These are phyloP conservation scores for Drosophila murphyi DNA, from an alignment of 1,140 invertebrate species.

Conservation along the genomic window DNA sequence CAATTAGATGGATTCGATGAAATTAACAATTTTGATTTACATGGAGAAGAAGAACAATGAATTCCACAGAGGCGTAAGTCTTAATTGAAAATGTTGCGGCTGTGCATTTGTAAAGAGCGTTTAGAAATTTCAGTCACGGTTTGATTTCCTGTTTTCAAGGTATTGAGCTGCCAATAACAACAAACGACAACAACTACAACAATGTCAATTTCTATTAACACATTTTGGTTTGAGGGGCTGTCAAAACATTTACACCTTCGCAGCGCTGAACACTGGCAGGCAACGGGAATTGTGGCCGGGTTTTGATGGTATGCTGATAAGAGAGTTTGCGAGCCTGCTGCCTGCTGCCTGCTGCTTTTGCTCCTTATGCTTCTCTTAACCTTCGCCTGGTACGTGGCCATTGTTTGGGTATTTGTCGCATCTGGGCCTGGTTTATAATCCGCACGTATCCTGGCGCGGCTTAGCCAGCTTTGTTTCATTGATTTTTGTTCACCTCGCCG, in stretches of 20 bases:
- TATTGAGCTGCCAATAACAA: constrained; percentile 15
- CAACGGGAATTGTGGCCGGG: constrained; percentile 11
- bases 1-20: constrained; percentile 50
- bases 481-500: constrained; percentile 51
- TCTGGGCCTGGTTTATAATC: constrained; percentile 25
- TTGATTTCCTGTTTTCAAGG: constrained; percentile 67
- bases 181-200: constrained; percentile 29
- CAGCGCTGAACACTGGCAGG: not conserved
- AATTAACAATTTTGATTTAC: constrained; percentile 68
- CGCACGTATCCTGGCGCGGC: constrained; percentile 38
- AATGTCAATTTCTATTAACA: constrained; percentile 74
- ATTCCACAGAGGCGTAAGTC: constrained; percentile 6
- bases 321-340: constrained; percentile 18
- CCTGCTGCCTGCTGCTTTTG: constrained; percentile 6
- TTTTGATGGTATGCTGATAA: constrained; percentile 53
- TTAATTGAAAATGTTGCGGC: constrained; percentile 13
- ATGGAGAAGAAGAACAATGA: constrained; percentile 22
- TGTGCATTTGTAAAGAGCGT: constrained; percentile 21
- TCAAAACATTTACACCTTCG: constrained; percentile 29
- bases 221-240: constrained; percentile 44
- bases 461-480: constrained; percentile 68
- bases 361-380: not conserved
- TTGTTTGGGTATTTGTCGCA: constrained; percentile 45
- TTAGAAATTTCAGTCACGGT: constrained; percentile 70
- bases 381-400: constrained; percentile 52